These are phyloP conservation scores for Dromius quadrimaculatus DNA, from an alignment of 2,888 invertebrate genomes.

Conservation along the genomic window DNA sequence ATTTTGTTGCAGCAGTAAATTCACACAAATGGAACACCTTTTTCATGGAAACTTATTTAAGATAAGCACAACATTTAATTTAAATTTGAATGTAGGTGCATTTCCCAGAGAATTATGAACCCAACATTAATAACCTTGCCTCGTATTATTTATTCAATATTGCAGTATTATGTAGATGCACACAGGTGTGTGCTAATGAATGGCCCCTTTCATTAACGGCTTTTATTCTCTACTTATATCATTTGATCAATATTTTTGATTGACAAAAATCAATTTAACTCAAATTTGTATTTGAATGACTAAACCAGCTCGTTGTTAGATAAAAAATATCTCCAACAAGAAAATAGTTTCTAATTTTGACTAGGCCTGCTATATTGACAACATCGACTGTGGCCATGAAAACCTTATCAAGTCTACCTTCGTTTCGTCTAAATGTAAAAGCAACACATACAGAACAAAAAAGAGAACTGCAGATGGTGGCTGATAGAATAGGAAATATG, in stretches of 20 bases:
- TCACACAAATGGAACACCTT: not conserved
- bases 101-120: constrained; percentile 35
- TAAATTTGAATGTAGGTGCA: constrained; percentile 40
- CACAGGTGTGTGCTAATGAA: constrained; percentile 37
- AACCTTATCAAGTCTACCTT: too few relatives aligned
- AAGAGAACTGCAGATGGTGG: too few relatives aligned
- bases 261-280: too few relatives aligned
- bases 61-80: constrained; percentile 31
- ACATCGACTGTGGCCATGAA: too few relatives aligned
- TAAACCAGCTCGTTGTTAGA: too few relatives aligned
- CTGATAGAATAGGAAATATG: too few relatives aligned
- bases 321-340: too few relatives aligned
- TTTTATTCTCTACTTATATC: constrained; percentile 22
- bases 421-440: too few relatives aligned
- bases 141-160: constrained; percentile 37
- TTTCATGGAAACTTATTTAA: constrained; percentile 18
- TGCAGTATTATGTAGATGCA: constrained; percentile 43
- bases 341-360: too few relatives aligned
- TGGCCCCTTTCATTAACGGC: constrained; percentile 21
- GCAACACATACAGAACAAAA: too few relatives aligned
- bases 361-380: too few relatives aligned
- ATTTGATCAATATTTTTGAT: too few relatives aligned
- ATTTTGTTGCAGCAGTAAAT: constrained; percentile 3
- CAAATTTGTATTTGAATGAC: constrained; percentile 14
- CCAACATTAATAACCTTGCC: constrained; percentile 32